Evolutionary conservation across 2,113 vertebrate genomes (phyloP), one percentile per base, ranked within the genome.

Genomic region (Xiphorhynchus elegans): DNA sequence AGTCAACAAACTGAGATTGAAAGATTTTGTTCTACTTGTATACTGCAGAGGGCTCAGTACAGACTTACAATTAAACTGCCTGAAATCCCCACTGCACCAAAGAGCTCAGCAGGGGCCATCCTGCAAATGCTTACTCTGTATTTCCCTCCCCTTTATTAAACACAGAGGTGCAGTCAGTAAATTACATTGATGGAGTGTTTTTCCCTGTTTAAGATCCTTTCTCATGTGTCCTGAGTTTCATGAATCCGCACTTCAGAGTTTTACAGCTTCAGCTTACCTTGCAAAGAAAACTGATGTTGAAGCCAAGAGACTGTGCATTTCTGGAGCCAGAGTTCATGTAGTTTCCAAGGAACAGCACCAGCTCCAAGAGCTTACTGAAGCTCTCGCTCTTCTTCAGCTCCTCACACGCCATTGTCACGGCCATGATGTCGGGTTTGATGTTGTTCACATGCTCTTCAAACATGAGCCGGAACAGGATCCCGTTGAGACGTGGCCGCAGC

Each of bases 281-380:
- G 98, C 98, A 99, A 46, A 99, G 99, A 83, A 99, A 99, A 96
- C 96, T 99, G 97, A 99, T 95, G 96, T 99, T 99, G 98, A 99
- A 99, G 33, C 99, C 99, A 9, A 99, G 98, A 3, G 99, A 99
- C 26, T 99, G 99, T 25, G 99, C 99, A 3, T 99, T 99, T 95
- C 99, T 98, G 33, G 99, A 99, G 83, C 99, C 99, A 2, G 99
- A 98, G 63, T 99, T 99, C 99, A 99, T 99, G 98, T 99, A 99
- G 97, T 99, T 99, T 35, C 99, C 99, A 42, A 99, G 97, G 84
- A 99, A 97, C 35, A 99, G 97, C 63, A 99, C 98, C 83, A 99
- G 46, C 89, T 99, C 99, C 84, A 99, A 96, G 26, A 99, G 97
- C 81, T 84, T 98, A 93, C 96, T 97, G 84, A 99, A 99, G 93